Percentiles rank a stretch among this genome's conserved stretches.
Conservation (phyloP, 2,113 vertebrate species). For the Myxocyprinus asiaticus region DNA sequence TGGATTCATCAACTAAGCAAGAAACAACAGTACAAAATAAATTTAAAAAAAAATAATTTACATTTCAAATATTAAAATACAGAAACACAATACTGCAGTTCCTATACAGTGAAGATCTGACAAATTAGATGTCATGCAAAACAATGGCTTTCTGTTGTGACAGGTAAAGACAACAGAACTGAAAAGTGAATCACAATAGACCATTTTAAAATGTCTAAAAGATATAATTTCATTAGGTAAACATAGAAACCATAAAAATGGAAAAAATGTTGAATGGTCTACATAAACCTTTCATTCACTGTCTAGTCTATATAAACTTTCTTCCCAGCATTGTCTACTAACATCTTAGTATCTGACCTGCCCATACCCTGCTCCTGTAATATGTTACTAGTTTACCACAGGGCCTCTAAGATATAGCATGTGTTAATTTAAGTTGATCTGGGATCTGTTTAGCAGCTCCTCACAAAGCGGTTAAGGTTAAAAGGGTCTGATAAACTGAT, state of each 20-base stretch:
- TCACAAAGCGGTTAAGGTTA: too few relatives aligned
- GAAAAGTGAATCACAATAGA: neutral
- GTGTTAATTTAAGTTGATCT: neutral
- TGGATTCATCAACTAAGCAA: constrained; percentile 46
- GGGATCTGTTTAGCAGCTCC: too few relatives aligned
- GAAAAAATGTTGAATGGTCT: too few relatives aligned
- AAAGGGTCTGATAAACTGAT: too few relatives aligned
- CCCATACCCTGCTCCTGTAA: neutral
- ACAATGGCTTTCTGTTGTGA: neutral
- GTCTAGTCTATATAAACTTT: neutral
- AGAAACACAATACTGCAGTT: neutral
- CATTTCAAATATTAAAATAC: neutral
- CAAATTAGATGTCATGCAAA: neutral
- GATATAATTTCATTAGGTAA: too few relatives aligned
- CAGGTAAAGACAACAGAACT: neutral
- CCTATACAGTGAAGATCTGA: neutral
- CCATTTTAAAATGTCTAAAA: neutral
- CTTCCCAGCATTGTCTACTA: neutral
- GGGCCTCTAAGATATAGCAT: neutral
- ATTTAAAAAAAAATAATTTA: neutral
- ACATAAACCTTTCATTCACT: neutral
- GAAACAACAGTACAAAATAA: constrained; percentile 36
- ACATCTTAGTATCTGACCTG: neutral
- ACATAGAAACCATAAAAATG: too few relatives aligned
- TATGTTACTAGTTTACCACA: neutral